Evolutionary conservation across 2,797 vertebrate genomes (phyloP).

Genomic region (Coccyzus lansbergi): DNA sequence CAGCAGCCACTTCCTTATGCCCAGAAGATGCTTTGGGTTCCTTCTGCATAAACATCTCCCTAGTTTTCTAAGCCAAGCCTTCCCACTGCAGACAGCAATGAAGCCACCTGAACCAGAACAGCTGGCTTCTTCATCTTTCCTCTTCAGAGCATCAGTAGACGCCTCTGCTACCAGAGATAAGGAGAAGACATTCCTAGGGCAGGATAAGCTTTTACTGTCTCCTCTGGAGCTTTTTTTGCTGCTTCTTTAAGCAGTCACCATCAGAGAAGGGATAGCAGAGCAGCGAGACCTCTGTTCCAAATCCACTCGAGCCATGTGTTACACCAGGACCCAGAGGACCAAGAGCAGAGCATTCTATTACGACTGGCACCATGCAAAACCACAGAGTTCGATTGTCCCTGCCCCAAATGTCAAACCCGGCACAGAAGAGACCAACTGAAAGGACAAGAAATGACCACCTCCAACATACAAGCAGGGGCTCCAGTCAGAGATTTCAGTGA

Average conservation of each 20-base stretch:
- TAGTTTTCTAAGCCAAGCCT: neutral
- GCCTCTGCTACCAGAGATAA: neutral
- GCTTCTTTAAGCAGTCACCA: neutral
- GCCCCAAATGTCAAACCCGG: neutral
- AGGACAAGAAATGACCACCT: neutral
- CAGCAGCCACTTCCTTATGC: neutral
- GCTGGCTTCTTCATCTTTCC: neutral
- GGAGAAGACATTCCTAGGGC: neutral
- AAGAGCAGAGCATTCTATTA: neutral
- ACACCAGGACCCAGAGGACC: neutral
- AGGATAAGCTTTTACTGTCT: neutral
- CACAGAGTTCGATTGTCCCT: neutral
- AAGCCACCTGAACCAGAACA: neutral
- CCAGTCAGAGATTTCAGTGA: neutral
- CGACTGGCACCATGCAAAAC: neutral
- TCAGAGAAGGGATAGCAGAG: neutral
- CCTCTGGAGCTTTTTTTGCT: neutral
- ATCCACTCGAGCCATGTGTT: neutral
- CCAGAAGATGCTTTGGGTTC: neutral
- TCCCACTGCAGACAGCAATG: neutral
- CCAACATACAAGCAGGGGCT: neutral
- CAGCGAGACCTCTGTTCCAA: neutral
- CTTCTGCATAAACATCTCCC: neutral
- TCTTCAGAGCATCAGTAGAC: rapidly evolving
- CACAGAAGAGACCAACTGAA: neutral